Evolutionary conservation across 1,140 invertebrate genomes (phyloP), one percentile per base, ranked within the genome.

Genomic region (Cardiocondyla obscurior): DNA sequence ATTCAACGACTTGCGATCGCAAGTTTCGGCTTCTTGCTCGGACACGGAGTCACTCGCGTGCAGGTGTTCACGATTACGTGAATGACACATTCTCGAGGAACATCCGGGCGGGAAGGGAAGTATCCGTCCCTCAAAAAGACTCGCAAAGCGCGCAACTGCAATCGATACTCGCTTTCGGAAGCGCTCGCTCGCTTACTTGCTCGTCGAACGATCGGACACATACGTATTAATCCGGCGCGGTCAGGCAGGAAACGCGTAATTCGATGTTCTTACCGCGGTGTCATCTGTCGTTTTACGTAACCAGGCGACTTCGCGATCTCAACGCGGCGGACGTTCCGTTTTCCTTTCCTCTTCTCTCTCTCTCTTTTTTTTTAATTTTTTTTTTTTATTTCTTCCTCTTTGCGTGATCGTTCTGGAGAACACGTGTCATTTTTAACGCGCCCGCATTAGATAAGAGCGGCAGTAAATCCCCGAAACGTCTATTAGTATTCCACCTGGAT

Each of bases 251-350:
- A 87, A 84, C 82, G 49, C 76, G 72, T 88, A 88, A 88, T 88
- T 88, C 86, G 51, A 87, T 60, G 87, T 85, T 88, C 86, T 88
- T 88, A 83, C 82, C 57, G 72, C 67, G 55, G 39, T 85, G 86
- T 87, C 85, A 87, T 87, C 85, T 87, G 83, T 53, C 64, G 76
- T 51, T 88, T 88, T 88, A 88, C 87, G 83, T 88, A 88, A 88
- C 65, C 67, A 25, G 39, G 22, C 62, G 46, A 53, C 74, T 81
- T 64, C 46, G 60, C 76, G 74, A 82, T 82, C 74, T 73, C 81
- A 51, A 67, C 57, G 81, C 65, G 70, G 36, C 39, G 22, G 4
- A 22, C 44, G 28, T 42, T 19, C 22, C 73, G 33, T 16, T 76
- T 81, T 74, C 49, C 19, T 30, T 81, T 19, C 36, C 69, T 49